Base-by-base conservation (phyloP, 2,113 vertebrate species). In the Callipepla californica region DNA sequence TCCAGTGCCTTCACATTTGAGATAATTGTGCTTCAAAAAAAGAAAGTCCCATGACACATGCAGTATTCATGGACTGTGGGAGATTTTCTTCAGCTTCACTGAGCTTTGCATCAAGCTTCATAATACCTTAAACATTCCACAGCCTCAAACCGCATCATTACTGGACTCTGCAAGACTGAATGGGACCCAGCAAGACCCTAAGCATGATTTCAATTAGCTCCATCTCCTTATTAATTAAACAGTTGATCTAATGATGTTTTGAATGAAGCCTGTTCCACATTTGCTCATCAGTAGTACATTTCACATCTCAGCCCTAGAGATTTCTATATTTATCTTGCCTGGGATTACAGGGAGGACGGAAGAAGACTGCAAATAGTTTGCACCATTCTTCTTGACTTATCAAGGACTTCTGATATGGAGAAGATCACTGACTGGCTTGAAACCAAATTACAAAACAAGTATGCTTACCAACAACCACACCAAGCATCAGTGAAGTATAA, bases 31-130 rank as follows among this genome's bases (percentile, higher is more conserved):
- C 34, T 80, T 55, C 11, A 85, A 44, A 63, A 92, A 47, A 45
- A 57, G 0, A 0, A 83, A 80, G 34, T 81, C 80, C 28, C 58
- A 28, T 20, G 87, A 68, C 36, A 62, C 45, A 79, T 70, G 21
- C 26, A 95, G 36, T 65, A 92, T 92, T 95, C 28, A 85, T 53
- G 19, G 58, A 76, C 18, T 8, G 13, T n/a, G 66, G 53, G 62
- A 18, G 30, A 76, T 61, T 89, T 90, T 93, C 85, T 89, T 93
- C 76, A 89, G 86, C 83, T 92, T 94, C 83, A 72, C 77, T 72
- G 40, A 86, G 62, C 69, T 90, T 84, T 69, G 48, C 20, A 65
- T 80, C 79, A 87, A 75, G 77, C 66, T 84, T 84, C 62, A 19
- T 32, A 36, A 53, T 73, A 62, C 26, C 80, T 83, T 36, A 68